phyloP scores from a whole-genome alignment of 2,113 vertebrate genomes.

The Spheniscus mendiculus region DNA sequence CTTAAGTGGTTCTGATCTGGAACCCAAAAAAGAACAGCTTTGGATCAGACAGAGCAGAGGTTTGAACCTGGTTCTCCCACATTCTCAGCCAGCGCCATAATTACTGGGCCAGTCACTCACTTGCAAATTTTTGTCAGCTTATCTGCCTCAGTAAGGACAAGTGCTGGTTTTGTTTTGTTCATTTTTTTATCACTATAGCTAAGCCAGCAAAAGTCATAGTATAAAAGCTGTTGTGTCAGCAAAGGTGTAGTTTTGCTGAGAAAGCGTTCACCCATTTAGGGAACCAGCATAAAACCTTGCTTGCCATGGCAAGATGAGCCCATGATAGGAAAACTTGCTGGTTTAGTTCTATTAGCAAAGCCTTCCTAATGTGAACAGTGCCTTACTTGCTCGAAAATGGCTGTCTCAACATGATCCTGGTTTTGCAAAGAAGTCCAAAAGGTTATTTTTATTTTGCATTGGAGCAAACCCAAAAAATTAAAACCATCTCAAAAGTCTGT shows the following conservation, averaged over 20 bases:
- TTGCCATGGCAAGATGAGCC: neutral
- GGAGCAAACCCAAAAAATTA: neutral
- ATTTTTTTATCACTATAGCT: slow-evolving; percentile 23
- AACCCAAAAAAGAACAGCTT: neutral
- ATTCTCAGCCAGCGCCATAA: neutral
- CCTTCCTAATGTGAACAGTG: neutral
- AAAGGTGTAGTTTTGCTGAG: slow-evolving; percentile 48
- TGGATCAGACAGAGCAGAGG: neutral
- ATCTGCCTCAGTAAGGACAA: neutral
- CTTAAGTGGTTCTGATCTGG: neutral
- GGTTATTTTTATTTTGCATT: neutral
- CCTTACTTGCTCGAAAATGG: neutral
- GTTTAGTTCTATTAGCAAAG: neutral
- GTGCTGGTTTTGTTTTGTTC: neutral
- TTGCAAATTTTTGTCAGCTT: neutral
- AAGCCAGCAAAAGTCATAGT: slow-evolving; percentile 28
- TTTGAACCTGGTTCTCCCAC: neutral
- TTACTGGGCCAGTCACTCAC: neutral
- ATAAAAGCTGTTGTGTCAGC: slow-evolving; percentile 24
- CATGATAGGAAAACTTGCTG: neutral
- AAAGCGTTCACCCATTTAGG: neutral
- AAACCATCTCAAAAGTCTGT: neutral
- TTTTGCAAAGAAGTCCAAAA: neutral
- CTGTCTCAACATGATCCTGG: neutral
- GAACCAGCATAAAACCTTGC: neutral